Base-by-base conservation (phyloP, 92 coral and sea anemone genomes). In the Epizoanthus illoricatus region DNA sequence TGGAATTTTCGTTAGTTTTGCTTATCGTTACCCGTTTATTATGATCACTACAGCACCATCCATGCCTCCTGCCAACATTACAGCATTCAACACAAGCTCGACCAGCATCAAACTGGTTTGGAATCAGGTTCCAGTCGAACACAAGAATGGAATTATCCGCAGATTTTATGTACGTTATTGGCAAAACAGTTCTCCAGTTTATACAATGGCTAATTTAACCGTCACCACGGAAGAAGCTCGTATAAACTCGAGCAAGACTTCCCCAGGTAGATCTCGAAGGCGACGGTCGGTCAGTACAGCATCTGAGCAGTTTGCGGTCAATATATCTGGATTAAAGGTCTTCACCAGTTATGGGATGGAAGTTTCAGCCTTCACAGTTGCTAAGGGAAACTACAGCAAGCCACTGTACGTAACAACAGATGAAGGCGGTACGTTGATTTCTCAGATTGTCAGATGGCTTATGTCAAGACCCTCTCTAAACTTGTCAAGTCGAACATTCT, bases 401-500 rank as follows among this genome's bases (percentile, higher is more conserved):
- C 80, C 84, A 20, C 71, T 80, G 7, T 42, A 45, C 20, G 87
- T 81, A 13, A 71, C 86, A 17, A 90, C 93, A 4, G 93, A 87
- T 62, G 93, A 90, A 81, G 90, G 84, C 62, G 61, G 93, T 90
- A 87, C 70, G 90, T 59, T 60, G 73, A 39, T 68, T 52, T 52
- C 56, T 52, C 13, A 52, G 56, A 0, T 52, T 11, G 56, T 52
- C 52, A 5, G 52, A 5, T 45, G 8, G 7, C 52, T 45, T 45
- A 45, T 45, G 52, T 6, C 36, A 28, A 28, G 36, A 28, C 2
- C 36, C 36, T 28, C 36, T 28, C 36, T 28, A 28, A 28, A 28
- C 36, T 28, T 28, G 36, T 28, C 36, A 28, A 28, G 36, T 28
- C 36, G 2, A 28, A 28, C 36, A 28, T 28, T 28, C 2, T 28